phyloP scores from a whole-genome alignment of 2,888 invertebrate genomes.

The Pollenia griseotomentosa region DNA sequence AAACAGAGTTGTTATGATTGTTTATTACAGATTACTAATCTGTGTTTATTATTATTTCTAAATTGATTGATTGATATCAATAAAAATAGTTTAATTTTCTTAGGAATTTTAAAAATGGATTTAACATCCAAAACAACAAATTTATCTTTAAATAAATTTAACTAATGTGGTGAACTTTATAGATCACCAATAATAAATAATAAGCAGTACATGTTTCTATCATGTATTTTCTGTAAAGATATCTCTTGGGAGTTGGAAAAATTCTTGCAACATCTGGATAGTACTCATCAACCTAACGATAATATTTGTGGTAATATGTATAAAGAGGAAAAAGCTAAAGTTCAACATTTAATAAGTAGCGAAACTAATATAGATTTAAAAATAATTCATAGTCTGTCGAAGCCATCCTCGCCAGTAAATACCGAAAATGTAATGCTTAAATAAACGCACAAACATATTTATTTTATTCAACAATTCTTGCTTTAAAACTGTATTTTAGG shows the following conservation, averaged over 20 bases:
- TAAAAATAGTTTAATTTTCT: not conserved
- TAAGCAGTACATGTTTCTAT: conserved; percentile 50
- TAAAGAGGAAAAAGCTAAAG: not conserved
- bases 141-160: conserved; percentile 41
- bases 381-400: not conserved
- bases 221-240: conserved; percentile 59
- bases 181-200: conserved; percentile 52
- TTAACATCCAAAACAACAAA: not conserved
- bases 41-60: conserved; percentile 51
- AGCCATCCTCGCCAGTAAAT: not conserved
- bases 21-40: too few species aligned
- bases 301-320: conserved; percentile 3
- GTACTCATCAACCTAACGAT: not conserved
- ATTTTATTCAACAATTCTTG: not conserved
- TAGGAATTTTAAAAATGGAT: conserved; percentile 34
- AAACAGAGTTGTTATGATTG: conserved; percentile 20
- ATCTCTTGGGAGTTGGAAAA: conserved; percentile 50
- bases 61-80: not conserved
- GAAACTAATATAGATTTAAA: not conserved
- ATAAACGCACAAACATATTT: not conserved
- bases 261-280: conserved; percentile 51
- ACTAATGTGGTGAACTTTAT: conserved; percentile 65
- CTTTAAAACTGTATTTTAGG: conserved; percentile 15
- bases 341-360: not conserved
- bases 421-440: conserved; percentile 27